Evolutionary conservation across 2,888 invertebrate genomes (phyloP).

Genomic region (Andrena chrysosceles): DNA sequence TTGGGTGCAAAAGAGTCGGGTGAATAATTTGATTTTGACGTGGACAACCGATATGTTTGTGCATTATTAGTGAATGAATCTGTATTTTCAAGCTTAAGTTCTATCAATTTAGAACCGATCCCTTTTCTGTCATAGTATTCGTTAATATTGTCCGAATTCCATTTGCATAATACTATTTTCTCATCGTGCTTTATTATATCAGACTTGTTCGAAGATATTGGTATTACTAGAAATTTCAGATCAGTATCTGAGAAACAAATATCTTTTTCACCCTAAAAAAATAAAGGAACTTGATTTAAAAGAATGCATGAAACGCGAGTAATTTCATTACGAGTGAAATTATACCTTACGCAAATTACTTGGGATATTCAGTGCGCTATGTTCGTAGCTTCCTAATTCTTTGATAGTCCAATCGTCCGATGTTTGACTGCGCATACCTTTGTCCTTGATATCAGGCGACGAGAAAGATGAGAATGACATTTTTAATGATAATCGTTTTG

Average conservation of each 20-base stretch:
- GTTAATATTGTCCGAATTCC: constrained; percentile 26
- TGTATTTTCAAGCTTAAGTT: constrained; percentile 26
- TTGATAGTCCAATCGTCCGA: constrained; percentile 4
- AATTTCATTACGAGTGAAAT: neutral
- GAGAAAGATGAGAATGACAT: constrained; percentile 23
- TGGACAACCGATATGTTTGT: constrained; percentile 4
- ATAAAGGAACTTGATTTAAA: neutral
- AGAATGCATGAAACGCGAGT: neutral
- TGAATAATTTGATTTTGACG: constrained; percentile 15
- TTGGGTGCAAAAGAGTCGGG: constrained; percentile 4
- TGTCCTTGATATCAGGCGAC: constrained; percentile 3
- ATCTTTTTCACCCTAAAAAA: constrained; percentile 27
- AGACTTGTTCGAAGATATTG: constrained; percentile 19
- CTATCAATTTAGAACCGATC: constrained; percentile 43
- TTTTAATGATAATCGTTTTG: constrained; percentile 33
- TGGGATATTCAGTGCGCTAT: neutral
- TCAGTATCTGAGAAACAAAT: constrained; percentile 46
- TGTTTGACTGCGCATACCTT: neutral
- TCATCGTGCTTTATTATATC: neutral
- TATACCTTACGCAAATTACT: constrained; percentile 23
- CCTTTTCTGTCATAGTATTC: constrained; percentile 9
- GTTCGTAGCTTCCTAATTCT: constrained; percentile 2
- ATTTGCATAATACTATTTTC: constrained; percentile 7
- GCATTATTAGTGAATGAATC: constrained; percentile 11
- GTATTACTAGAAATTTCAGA: constrained; percentile 34